phyloP scores from a whole-genome alignment of 2,113 vertebrate genomes.

The Gobius niger region DNA sequence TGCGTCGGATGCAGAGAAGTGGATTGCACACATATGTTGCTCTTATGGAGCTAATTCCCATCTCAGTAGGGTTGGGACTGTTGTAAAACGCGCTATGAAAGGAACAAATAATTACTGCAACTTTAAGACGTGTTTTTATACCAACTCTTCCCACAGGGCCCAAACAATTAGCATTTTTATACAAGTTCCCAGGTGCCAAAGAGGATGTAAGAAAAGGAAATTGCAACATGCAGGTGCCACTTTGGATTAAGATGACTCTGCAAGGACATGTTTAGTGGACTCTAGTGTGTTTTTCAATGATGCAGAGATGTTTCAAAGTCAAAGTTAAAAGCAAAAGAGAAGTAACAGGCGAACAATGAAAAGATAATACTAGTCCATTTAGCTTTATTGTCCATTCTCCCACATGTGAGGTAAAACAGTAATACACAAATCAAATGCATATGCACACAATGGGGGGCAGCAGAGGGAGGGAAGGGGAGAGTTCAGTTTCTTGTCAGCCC shows the following conservation, averaged over 20 bases:
- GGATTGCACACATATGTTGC: conserved; percentile 49
- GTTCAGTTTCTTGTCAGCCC: too few relatives aligned
- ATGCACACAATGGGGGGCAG: too few relatives aligned
- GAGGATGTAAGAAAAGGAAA: conserved; percentile 38
- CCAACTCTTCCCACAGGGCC: conserved; percentile 38
- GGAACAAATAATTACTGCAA: conserved; percentile 34
- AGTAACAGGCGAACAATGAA: conserved; percentile 4
- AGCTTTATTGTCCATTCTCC: too few relatives aligned
- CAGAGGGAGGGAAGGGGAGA: too few relatives aligned
- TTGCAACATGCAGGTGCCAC: conserved; percentile 20
- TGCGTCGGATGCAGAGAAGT: conserved; percentile 46
- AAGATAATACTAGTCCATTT: too few relatives aligned
- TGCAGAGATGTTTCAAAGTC: conserved; percentile 43
- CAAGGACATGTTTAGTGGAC: conserved; percentile 44
- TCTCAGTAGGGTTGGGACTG: conserved; percentile 56
- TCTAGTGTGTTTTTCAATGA: conserved; percentile 37
- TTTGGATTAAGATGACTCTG: conserved; percentile 34
- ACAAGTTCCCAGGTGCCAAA: conserved; percentile 42
- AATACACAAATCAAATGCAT: too few relatives aligned
- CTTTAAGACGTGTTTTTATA: conserved; percentile 53
- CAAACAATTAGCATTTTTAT: conserved; percentile 57
- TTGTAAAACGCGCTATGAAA: conserved; percentile 35
- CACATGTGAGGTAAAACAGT: too few relatives aligned
- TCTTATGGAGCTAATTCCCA: conserved; percentile 61
- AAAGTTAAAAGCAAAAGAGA: conserved; percentile 20